Base-by-base conservation (phyloP, 1,140 invertebrate genomes). In the Neotoxoptera formosana region DNA sequence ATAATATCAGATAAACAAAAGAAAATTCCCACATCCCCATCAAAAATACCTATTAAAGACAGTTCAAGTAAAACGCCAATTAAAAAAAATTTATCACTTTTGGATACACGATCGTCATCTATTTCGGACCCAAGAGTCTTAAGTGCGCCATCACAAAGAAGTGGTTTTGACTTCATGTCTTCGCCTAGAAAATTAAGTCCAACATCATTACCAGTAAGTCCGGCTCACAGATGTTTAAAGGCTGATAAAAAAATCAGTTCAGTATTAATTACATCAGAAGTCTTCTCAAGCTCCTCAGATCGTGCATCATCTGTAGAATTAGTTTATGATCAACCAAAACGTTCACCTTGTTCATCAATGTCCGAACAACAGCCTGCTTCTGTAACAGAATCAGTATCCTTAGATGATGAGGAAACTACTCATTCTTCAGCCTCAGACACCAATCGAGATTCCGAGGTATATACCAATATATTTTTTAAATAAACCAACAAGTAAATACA, bases 381-480 rank as follows among this genome's bases (percentile, higher is more conserved):
- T 86, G n/a, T 86, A 30, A 93, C 76, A 56, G 91, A 93, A 93
- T 93, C 91, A 56, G 48, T 93, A 84, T 93, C 91, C n/a, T 84
- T 93, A 84, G 91, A 93, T 41, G 91, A 93, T 51, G 81, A 53
- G 6, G 81, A 93, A 86, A 93, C 34, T 51, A 93, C 48, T n/a
- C 47, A 51, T 53, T 53, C 91, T 53, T 93, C 91, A 34, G 45
- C 20, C 81, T 93, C 91, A 48, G 91, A 93, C 81, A 45, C 60
- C 76, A 84, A 56, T 20, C 89, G 30, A 41, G 89, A 90, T 60
- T 67, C 89, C 36, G 89, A 90, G 89, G 89, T 90, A 90, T 21
- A 90, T 67, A 45, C n/a, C 14, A 41, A 90, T 8, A 30, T 45
- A 23, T 67, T 67, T 67, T 89, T 23, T 8, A 89, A 11, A 76